phyloP scores from a whole-genome alignment of 2,113 vertebrate species.

The Elephas maximus region DNA sequence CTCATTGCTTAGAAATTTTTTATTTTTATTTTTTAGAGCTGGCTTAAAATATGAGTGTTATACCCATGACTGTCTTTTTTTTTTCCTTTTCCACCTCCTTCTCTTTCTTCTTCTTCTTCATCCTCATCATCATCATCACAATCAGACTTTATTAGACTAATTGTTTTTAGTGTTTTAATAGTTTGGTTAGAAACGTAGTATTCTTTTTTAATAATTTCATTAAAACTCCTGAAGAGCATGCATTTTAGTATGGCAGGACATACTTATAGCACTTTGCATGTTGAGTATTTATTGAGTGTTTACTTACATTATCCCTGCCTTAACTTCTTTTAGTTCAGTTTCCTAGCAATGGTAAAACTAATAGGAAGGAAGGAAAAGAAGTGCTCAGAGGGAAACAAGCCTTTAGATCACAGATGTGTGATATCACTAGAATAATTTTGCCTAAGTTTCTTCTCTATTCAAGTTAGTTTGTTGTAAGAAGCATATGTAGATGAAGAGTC shows the following conservation, averaged over 20 bases:
- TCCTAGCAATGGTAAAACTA: not conserved
- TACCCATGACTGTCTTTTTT: not conserved
- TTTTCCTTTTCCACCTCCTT: not conserved
- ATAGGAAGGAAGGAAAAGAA: not conserved
- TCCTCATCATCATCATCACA: not conserved
- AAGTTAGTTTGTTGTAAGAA: not conserved
- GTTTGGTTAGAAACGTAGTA: not conserved
- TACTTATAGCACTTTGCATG: not conserved
- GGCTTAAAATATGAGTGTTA: not conserved
- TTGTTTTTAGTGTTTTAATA: slow-evolving; percentile 37
- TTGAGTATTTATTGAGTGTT: not conserved
- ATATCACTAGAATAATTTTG: not conserved
- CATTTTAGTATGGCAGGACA: not conserved
- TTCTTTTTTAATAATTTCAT: not conserved
- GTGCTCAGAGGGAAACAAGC: not conserved
- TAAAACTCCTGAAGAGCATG: not conserved
- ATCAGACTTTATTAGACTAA: not conserved
- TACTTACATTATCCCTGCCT: not conserved
- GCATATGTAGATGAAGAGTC: not conserved
- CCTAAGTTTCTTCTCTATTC: not conserved
- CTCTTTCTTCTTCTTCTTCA: not conserved
- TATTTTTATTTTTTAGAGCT: not conserved
- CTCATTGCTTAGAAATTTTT: not conserved
- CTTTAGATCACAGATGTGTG: not conserved
- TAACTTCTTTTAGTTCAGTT: slow-evolving; percentile 39